These are phyloP conservation scores for Spermophilus dauricus DNA, from an alignment of 2,113 vertebrate genomes.

Conservation along the genomic window DNA sequence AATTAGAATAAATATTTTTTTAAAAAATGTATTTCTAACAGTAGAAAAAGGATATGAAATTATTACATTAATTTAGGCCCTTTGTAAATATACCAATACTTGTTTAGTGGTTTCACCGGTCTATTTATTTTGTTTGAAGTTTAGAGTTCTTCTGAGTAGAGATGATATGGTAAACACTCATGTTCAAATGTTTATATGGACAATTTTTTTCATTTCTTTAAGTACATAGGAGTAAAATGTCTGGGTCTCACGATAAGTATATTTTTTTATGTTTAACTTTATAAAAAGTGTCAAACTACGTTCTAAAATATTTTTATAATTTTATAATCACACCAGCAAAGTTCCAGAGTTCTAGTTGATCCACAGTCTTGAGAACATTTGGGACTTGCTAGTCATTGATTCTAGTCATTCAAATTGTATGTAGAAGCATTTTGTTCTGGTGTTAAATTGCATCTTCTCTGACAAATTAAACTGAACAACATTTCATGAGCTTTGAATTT, in stretches of 20 bases:
- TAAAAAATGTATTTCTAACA: neutral
- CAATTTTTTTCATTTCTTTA: conserved; percentile 48
- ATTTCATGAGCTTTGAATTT: neutral
- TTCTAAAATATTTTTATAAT: conserved; percentile 55
- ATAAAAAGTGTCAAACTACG: conserved; percentile 34
- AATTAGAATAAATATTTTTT: too few relatives aligned
- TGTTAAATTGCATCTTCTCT: neutral
- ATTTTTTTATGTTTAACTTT: conserved; percentile 52
- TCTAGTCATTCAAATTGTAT: neutral
- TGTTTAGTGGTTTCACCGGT: neutral
- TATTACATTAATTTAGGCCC: neutral
- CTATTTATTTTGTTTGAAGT: conserved; percentile 7
- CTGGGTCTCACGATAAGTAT: neutral
- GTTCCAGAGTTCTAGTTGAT: neutral
- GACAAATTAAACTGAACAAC: neutral
- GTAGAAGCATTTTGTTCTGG: neutral
- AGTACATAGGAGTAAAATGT: neutral
- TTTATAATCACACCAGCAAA: neutral
- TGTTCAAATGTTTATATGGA: conserved; percentile 35
- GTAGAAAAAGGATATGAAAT: neutral
- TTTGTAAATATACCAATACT: neutral
- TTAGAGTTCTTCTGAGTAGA: conserved; percentile 24
- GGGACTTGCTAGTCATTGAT: neutral
- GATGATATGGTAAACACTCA: neutral
- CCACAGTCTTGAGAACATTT: neutral